Evolutionary conservation across 2,797 vertebrate species (phyloP).

Genomic region (Takifugu rubripes): DNA sequence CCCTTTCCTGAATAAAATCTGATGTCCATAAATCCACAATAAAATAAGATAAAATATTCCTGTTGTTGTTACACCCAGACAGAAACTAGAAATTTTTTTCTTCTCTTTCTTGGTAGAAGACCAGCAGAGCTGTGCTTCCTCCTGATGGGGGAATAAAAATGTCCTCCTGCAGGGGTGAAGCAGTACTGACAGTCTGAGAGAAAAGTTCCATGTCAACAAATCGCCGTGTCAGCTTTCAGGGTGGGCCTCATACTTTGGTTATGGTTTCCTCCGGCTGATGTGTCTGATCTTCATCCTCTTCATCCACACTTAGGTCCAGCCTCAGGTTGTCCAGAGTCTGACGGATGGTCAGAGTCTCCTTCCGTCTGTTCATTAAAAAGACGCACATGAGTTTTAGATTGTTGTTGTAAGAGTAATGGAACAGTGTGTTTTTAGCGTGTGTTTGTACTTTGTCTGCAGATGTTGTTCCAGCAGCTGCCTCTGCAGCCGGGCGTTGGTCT

Average conservation of each 20-base stretch:
- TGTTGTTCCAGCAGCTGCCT: conserved; percentile 74
- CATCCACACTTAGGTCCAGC: conserved; percentile 69
- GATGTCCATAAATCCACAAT: no score
- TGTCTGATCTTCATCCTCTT: conserved; percentile 43
- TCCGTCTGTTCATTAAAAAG: conserved; percentile 58
- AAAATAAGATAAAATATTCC: no score
- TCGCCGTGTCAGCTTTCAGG: neutral
- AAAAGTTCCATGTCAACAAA: neutral
- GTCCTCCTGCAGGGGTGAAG: no score
- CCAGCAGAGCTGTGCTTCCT: no score
- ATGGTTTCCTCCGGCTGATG: neutral
- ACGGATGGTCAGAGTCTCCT: conserved; percentile 65
- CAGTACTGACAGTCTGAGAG: neutral
- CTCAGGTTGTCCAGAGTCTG: conserved; percentile 73
- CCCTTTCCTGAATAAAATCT: no score
- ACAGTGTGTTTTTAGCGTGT: neutral
- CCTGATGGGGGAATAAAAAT: no score
- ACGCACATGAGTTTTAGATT: rapidly evolving
- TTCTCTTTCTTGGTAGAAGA: no score
- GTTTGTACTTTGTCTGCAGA: conserved; percentile 68
- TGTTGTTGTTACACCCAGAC: no score
- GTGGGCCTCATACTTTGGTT: conserved; percentile 44
- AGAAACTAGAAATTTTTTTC: no score
- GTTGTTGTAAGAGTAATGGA: neutral
- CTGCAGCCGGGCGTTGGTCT: conserved; percentile 66